Percentiles rank a stretch among this genome's conserved stretches.
Evolutionary conservation across 2,888 invertebrate genomes (phyloP).

Genomic region (Subacronicta megacephala): DNA sequence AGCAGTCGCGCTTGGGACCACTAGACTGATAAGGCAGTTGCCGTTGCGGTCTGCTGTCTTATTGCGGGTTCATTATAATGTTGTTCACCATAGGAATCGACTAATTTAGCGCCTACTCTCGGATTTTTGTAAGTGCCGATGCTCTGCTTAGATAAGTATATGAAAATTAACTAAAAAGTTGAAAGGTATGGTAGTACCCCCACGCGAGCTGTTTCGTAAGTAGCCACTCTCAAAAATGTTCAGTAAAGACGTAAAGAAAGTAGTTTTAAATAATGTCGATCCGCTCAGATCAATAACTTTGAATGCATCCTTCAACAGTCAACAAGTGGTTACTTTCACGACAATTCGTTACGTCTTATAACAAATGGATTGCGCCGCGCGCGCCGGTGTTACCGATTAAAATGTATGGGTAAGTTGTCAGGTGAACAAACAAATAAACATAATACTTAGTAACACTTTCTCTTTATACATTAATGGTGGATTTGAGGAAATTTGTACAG

Average conservation of each 20-base stretch:
- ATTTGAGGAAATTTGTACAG: neutral
- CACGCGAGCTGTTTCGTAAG: no score
- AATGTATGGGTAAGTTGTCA: constrained; percentile 31
- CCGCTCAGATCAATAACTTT: constrained; percentile 8
- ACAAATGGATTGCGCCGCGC: constrained; percentile 41
- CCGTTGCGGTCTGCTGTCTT: no score
- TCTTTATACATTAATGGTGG: constrained; percentile 18
- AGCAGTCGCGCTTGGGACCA: no score
- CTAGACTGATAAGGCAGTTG: no score
- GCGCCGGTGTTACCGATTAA: constrained; percentile 46
- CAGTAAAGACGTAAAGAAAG: constrained; percentile 5
- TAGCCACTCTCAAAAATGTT: neutral
- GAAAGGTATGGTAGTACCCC: no score
- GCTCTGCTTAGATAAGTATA: no score
- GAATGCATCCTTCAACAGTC: constrained; percentile 14
- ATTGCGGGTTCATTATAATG: no score
- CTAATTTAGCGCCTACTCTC: no score
- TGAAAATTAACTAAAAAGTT: no score
- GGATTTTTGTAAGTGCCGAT: no score
- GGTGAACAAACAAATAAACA: constrained; percentile 45
- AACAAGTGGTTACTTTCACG: constrained; percentile 39
- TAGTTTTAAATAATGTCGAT: neutral
- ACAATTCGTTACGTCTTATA: constrained; percentile 23
- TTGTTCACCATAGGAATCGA: no score
- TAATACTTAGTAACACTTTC: constrained; percentile 56